Evolutionary conservation across 2,113 vertebrate genomes (phyloP), one percentile per base, ranked within the genome.

Genomic region (Morone saxatilis): DNA sequence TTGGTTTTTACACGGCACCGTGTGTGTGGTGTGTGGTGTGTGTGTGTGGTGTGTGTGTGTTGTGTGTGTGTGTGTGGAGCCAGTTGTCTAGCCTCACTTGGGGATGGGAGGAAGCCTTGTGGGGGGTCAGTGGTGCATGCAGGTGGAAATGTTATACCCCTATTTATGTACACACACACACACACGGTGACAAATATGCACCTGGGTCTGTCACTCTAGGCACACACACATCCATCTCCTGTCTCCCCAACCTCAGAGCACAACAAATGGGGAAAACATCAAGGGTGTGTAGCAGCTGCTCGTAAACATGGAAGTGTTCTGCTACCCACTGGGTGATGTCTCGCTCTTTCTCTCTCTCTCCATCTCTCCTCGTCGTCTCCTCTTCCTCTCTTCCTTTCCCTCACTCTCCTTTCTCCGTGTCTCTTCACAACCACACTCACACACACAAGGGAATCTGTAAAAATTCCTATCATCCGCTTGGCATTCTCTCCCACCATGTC

Each of bases 221-320:
- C 57, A 66, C 70, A 85, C 86, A 83, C 68, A 81, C 71, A 90
- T 89, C 78, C 77, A 16, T 88, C 77, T 87, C 65, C 69, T 38
- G 19, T 88, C 77, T 87, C 65, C 69, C 41, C 75, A 76, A 88
- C 90, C 88, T 86, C 83, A 80, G 80, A 87, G 85, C 85, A 91
- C 85, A 94, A 93, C 95, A 95, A 96, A 96, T 95, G 94, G 94
- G 86, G 87, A 93, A 94, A 95, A 96, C 94, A 94, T 95, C 88
- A 95, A 93, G 93, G 92, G 93, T 94, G 92, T 91, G 88, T 85
- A 95, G 91, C 95, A 96, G 95, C 95, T 96, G 95, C 95, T 95
- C 88, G 93, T 96, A 96, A 96, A 95, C 94, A 96, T 91, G 90
- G 93, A 94, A 95, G 95, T 93, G 89, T 90, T 93, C 88, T 88